Base-by-base conservation (phyloP, 2,888 invertebrate species). In the Andrena fulva region DNA sequence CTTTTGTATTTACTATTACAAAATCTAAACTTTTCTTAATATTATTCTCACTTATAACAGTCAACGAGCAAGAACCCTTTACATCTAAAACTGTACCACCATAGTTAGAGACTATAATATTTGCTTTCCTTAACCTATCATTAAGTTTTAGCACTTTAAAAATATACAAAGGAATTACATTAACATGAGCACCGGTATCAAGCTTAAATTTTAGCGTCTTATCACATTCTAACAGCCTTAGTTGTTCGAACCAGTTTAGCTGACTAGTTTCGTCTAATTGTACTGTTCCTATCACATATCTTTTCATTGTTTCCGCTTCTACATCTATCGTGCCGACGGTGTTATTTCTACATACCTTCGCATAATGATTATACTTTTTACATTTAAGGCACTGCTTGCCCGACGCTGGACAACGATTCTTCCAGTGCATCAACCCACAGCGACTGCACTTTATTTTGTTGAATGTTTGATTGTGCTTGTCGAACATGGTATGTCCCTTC, bases 271-370 rank as follows among this genome's bases (percentile, higher is more conserved):
- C 52, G 20, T 52, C n/a, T 52, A 52, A n/a, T 52, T 52, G n/a
- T 52, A 52, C 52, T 5, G 52, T 52, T 52, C 52, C 52, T n/a
- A n/a, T n/a, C 2, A 52, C 20, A 20, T 52, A 52, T 52, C 52
- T 52, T 2, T 20, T 7, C 20, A 20, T 20, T 52, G 52, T n/a
- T 16, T 52, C 52, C n/a, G 16, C n/a, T 52, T 52, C 52, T 16
- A 52, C 52, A 52, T 52, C 20, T 16, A 52, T 16, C 52, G 52
- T n/a, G 2, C 52, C 16, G 5, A n/a, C 7, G 2, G 20, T 52
- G 5, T 52, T n/a, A 52, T 52, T 52, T 52, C 20, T 52, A 52
- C 52, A 52, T 69, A 67, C 50, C 66, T 31, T 68, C 31, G 16
- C 31, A 56, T 35, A n/a, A n/a, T n/a, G n/a, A n/a, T n/a, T n/a